Evolutionary conservation across 2,888 invertebrate genomes (phyloP), one percentile per base, ranked within the genome.

Genomic region (Catonia carolina): DNA sequence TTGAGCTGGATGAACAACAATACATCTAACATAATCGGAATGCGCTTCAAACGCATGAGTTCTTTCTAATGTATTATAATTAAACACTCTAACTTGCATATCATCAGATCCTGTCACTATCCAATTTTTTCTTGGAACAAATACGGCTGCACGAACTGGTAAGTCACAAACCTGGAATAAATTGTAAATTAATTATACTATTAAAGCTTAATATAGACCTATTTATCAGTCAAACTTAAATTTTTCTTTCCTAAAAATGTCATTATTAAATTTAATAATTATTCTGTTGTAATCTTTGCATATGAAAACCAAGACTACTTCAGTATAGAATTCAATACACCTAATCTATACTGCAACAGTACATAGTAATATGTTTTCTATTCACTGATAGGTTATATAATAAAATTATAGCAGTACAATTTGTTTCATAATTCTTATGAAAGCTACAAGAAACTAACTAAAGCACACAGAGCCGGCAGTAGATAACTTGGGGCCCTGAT

Each of bases 121-220:
- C 99, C 99, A 99, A 75, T 97, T 98, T 73, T 99, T 99, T 35
- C 99, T 80, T 1, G 96, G 87, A 8, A 99, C 91, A 75, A 99
- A 99, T 68, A 91, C 90, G 0, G 95, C 95, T 1, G 95, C 88
- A 67, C 99, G 80, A 3, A 99, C 98, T 0, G 99, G 99, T 23
- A 97, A 75, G 71, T 98, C 97, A 72, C 98, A 98, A 2, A 84
- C 82, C 77, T 83, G 75, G 67, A 77, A 61, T 41, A 48, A 50
- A 50, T 51, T n/a, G n/a, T n/a, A n/a, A 54, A 37, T 58, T 57
- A 42, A 36, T 55, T 14, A 50, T 42, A 12, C 15, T 15, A 2
- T 6, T 10, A 4, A 14, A 49, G 4, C n/a, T 12, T 5, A 23
- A 10, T 49, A 31, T 49, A 49, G 12, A 35, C 12, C 8, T 12